Evolutionary conservation across 1,140 invertebrate genomes (phyloP).

Genomic region (Caenorhabditis briggsae): DNA sequence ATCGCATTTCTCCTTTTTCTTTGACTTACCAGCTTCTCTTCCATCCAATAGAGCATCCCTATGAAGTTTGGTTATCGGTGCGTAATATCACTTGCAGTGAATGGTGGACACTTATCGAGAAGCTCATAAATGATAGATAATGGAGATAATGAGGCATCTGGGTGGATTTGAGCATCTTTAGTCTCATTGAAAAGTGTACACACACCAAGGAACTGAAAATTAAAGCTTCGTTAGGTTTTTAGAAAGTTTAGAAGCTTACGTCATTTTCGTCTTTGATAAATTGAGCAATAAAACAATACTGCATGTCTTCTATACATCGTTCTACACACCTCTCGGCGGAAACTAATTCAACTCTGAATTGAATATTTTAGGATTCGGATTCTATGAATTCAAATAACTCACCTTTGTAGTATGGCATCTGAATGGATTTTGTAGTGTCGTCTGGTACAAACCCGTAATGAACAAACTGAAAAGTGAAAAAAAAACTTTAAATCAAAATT

Average conservation of each 20-base stretch:
- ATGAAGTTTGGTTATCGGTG: conserved; percentile 59
- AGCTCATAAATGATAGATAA: conserved; percentile 60
- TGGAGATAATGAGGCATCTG: conserved; percentile 60
- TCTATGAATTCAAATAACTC: not conserved
- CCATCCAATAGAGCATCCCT: conserved; percentile 51
- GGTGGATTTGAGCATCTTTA: conserved; percentile 49
- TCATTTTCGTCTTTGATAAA: conserved; percentile 61
- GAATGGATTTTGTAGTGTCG: conserved; percentile 54
- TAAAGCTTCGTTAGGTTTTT: not conserved
- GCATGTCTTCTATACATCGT: conserved; percentile 70
- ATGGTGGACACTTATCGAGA: conserved; percentile 58
- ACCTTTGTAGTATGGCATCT: conserved; percentile 60
- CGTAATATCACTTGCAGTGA: conserved; percentile 56
- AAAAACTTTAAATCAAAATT: not conserved
- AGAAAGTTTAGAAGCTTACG: not conserved
- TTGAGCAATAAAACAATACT: conserved; percentile 68
- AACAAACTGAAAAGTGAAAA: conserved; percentile 21
- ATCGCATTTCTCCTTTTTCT: not conserved
- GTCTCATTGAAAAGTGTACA: conserved; percentile 64
- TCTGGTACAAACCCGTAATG: conserved; percentile 45
- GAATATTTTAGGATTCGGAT: not conserved
- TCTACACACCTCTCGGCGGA: conserved; percentile 70
- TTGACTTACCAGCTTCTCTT: conserved; percentile 1
- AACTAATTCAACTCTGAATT: conserved; percentile 68
- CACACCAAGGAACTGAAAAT: conserved; percentile 25